These are phyloP conservation scores for Drosophila malerkotliana DNA, from an alignment of 1,140 invertebrate species.

Conservation along the genomic window DNA sequence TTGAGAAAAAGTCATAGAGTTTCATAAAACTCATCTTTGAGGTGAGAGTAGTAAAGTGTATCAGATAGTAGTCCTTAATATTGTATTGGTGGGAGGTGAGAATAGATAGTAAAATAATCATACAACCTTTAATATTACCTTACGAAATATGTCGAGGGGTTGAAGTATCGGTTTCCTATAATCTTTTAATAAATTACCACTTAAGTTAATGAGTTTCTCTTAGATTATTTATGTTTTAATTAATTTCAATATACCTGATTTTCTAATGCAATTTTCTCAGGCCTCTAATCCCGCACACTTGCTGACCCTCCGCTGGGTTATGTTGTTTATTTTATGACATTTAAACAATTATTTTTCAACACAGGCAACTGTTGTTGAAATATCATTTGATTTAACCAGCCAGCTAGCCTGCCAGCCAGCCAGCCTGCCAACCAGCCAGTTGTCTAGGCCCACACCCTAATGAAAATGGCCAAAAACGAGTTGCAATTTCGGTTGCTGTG, in stretches of 20 bases:
- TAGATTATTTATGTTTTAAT: constrained; percentile 4
- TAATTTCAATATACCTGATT: constrained; percentile 17
- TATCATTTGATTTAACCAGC: constrained; percentile 59
- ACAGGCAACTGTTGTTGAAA: constrained; percentile 61
- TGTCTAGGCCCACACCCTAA: constrained; percentile 58
- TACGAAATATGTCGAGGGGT: no score
- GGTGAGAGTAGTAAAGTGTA: not conserved
- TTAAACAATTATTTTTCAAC: constrained; percentile 79
- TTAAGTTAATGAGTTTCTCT: no score
- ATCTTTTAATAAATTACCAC: not conserved
- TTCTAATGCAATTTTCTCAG: constrained; percentile 22
- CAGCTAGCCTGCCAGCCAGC: not conserved
- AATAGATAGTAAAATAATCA: no score
- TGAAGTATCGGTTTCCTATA: no score
- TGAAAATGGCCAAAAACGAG: constrained; percentile 52
- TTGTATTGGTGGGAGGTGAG: no score
- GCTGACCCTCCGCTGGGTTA: constrained; percentile 43
- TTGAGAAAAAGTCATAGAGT: not conserved
- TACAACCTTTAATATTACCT: no score
- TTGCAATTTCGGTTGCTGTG: constrained; percentile 22
- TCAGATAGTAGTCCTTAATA: not conserved
- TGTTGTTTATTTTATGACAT: constrained; percentile 68
- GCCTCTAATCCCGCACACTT: not conserved
- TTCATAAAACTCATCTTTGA: not conserved
- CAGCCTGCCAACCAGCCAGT: constrained; percentile 21